phyloP scores from a whole-genome alignment of 2,888 invertebrate genomes.

The Arctia plantaginis region DNA sequence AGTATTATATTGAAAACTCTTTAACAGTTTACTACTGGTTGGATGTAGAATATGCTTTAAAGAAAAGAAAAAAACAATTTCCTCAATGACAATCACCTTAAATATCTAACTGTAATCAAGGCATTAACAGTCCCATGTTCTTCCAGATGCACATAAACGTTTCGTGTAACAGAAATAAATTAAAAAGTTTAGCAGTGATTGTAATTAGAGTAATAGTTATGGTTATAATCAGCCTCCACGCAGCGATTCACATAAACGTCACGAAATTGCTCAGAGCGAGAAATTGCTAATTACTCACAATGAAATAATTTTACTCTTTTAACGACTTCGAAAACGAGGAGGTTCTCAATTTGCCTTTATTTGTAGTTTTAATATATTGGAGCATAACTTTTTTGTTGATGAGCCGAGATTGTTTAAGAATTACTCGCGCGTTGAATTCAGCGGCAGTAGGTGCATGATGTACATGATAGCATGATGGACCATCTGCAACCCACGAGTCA shows the following conservation, averaged over 20 bases:
- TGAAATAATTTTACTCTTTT: conserved; percentile 23
- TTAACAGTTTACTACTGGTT: too few relatives aligned
- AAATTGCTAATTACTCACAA: conserved; percentile 33
- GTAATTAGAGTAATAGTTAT: not conserved
- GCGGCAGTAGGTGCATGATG: too few relatives aligned
- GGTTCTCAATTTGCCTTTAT: conserved; percentile 3
- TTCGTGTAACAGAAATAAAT: not conserved
- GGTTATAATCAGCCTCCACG: conserved; percentile 24
- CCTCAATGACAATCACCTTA: not conserved
- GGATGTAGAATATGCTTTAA: too few relatives aligned
- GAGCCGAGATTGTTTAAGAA: not conserved
- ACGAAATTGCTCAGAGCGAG: conserved; percentile 27
- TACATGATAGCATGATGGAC: too few relatives aligned
- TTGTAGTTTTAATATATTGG: not conserved
- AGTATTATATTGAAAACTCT: too few relatives aligned
- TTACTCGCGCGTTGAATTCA: not conserved
- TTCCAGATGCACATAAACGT: not conserved
- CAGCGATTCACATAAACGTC: conserved; percentile 23
- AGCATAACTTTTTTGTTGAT: not conserved
- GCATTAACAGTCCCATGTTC: not conserved
- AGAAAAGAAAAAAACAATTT: too few relatives aligned
- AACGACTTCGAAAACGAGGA: conserved; percentile 3
- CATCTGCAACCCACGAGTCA: too few relatives aligned
- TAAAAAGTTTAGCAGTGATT: not conserved
- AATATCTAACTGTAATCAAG: too few relatives aligned